Evolutionary conservation across 2,888 invertebrate genomes (phyloP).

Genomic region (Cosmopolites sordidus): DNA sequence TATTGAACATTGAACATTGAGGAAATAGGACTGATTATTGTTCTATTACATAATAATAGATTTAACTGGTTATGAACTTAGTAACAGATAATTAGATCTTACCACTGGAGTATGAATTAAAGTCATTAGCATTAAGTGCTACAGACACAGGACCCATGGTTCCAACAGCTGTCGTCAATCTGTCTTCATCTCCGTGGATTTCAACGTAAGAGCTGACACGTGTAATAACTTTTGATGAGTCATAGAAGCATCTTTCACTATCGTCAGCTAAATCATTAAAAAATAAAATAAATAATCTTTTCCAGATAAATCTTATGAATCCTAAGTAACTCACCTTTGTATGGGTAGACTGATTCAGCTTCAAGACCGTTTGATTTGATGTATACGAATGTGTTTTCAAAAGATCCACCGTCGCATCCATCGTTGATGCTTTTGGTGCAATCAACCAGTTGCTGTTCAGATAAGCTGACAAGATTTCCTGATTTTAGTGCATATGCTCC

Average conservation of each 20-base stretch:
- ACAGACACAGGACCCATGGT: slow-evolving; percentile 22
- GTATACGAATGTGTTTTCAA: slow-evolving; percentile 27
- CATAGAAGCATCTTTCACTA: slow-evolving; percentile 14
- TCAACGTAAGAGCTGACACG: slow-evolving; percentile 8
- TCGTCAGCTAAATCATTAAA: too few species aligned
- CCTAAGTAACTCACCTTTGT: too few species aligned
- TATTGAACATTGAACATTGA: too few species aligned
- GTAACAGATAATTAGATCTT: neutral
- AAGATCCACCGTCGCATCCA: slow-evolving; percentile 28
- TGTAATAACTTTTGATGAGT: slow-evolving; percentile 14
- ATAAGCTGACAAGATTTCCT: slow-evolving; percentile 19
- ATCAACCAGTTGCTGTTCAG: slow-evolving; percentile 27
- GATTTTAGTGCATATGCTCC: slow-evolving; percentile 5
- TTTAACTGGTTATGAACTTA: too few species aligned
- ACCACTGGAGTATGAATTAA: slow-evolving; percentile 12
- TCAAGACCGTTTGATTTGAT: slow-evolving; percentile 27
- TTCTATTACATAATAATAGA: too few species aligned
- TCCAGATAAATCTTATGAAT: slow-evolving; percentile 2
- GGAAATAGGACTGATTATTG: too few species aligned
- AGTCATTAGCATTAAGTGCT: slow-evolving; percentile 15
- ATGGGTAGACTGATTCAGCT: slow-evolving; percentile 29
- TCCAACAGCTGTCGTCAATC: slow-evolving; percentile 16
- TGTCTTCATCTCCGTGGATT: slow-evolving; percentile 11
- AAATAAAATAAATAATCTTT: too few species aligned
- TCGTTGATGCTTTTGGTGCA: slow-evolving; percentile 18